Evolutionary conservation across 2,113 vertebrate species (phyloP).

Genomic region (Myiopsitta monachus): DNA sequence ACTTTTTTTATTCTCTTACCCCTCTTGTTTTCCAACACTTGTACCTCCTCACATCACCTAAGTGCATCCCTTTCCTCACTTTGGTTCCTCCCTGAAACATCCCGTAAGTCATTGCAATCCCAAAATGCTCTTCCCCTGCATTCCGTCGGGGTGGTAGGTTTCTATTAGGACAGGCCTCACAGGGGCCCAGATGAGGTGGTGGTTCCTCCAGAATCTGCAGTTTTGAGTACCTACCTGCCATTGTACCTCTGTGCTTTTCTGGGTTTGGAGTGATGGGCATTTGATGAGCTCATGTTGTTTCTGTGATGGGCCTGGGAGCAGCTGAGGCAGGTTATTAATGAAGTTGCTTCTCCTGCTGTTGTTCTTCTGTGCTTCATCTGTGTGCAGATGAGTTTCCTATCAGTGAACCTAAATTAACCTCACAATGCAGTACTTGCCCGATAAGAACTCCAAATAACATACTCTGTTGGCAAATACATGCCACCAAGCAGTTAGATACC

Average conservation of each 20-base stretch:
- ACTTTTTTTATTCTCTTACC: background rate
- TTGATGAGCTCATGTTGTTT: background rate
- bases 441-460: background rate
- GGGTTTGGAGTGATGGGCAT: background rate
- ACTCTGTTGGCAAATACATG: background rate
- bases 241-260: background rate
- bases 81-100: background rate
- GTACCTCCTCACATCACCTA: background rate
- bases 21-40: background rate
- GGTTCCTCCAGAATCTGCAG: background rate
- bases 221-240: background rate
- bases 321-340: background rate
- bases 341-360: background rate
- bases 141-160: background rate
- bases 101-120: background rate
- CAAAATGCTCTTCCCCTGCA: background rate
- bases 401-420: background rate
- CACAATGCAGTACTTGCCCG: background rate
- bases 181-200: background rate
- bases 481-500: background rate
- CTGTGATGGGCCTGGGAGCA: background rate
- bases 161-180: background rate
- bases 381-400: background rate
- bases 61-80: background rate
- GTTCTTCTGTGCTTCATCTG: background rate